Conservation (phyloP, 2,113 vertebrate genomes). For the Pampusana beccarii region DNA sequence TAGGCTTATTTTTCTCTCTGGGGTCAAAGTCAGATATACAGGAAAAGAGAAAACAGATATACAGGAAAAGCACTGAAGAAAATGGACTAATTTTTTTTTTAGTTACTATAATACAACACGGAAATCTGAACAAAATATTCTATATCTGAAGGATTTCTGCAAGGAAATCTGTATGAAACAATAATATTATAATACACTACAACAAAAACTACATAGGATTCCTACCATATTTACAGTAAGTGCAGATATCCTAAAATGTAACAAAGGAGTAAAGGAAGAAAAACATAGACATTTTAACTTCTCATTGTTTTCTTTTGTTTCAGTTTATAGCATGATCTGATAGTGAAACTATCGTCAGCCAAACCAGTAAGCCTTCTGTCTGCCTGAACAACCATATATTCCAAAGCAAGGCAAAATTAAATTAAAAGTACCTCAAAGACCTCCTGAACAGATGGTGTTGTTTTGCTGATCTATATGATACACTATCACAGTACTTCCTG, state of each 20-base stretch:
- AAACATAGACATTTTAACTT: background rate
- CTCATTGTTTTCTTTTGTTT: background rate
- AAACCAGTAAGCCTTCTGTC: background rate
- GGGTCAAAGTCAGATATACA: background rate
- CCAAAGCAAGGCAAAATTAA: constrained; percentile 1
- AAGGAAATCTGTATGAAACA: background rate
- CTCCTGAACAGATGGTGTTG: constrained; percentile 1
- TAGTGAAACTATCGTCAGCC: background rate
- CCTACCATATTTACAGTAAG: background rate
- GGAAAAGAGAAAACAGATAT: background rate
- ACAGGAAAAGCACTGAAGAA: background rate
- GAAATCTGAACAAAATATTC: background rate
- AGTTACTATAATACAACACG: background rate
- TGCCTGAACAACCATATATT: background rate
- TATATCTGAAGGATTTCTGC: background rate
- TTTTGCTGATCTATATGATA: constrained; percentile 4
- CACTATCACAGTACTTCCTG: background rate
- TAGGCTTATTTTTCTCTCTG: background rate
- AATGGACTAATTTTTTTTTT: background rate
- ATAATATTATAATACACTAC: background rate
- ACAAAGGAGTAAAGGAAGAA: background rate
- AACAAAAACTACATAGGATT: background rate
- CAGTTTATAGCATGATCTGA: background rate
- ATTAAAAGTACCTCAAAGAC: background rate
- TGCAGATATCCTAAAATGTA: background rate